Percentiles rank a stretch among this genome's conserved stretches.
phyloP scores from a whole-genome alignment of 2,797 vertebrate genomes.

The Hydrophis major region DNA sequence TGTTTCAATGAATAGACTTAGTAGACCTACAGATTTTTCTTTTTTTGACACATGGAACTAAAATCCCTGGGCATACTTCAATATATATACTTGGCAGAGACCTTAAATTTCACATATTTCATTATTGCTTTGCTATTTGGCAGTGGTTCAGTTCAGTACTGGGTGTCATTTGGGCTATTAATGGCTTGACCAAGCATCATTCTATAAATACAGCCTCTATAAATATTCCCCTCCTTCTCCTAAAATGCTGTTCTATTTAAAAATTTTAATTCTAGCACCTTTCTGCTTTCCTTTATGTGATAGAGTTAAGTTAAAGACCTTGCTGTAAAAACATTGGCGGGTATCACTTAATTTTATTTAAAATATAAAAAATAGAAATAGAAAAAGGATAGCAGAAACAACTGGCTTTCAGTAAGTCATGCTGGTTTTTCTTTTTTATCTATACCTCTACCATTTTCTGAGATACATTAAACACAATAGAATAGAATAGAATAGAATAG shows the following conservation, averaged over 20 bases:
- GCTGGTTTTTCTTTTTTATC: neutral
- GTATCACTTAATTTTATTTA: neutral
- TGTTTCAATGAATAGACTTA: neutral
- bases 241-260: neutral
- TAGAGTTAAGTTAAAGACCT: neutral
- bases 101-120: neutral
- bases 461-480: neutral
- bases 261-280: neutral
- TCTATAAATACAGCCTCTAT: neutral
- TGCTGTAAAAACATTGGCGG: neutral
- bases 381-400: neutral
- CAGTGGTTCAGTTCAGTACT: neutral
- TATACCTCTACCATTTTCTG: neutral
- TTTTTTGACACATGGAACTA: neutral
- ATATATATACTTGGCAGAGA: constrained; percentile 3
- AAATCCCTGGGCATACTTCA: neutral
- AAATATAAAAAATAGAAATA: neutral
- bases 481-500: too few relatives aligned
- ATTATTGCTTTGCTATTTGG: neutral
- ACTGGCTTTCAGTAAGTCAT: neutral
- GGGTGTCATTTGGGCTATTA: neutral
- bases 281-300: neutral
- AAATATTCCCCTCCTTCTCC: neutral
- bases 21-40: neutral
- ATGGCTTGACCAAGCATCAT: neutral